A percentile compares a stretch with the other conserved stretches of the same genome.
These are phyloP conservation scores for Indicator indicator DNA, from an alignment of 2,113 vertebrate genomes.

Conservation along the genomic window DNA sequence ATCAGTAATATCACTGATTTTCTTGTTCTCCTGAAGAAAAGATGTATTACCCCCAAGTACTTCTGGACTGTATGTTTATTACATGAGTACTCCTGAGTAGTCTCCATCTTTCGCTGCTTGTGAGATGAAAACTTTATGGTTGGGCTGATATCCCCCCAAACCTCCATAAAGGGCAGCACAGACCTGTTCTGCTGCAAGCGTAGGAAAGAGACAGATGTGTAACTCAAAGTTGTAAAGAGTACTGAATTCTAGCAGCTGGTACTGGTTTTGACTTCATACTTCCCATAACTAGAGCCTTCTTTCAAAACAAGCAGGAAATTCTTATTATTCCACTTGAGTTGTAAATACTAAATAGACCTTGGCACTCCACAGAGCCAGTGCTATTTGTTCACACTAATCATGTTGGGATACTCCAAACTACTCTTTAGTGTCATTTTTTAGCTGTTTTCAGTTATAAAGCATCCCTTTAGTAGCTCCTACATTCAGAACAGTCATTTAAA, in stretches of 20 bases:
- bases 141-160: not conserved
- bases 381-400: not conserved
- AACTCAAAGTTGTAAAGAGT: not conserved
- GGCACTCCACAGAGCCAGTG: not conserved
- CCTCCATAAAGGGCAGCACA: not conserved
- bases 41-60: not conserved
- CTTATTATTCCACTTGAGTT: not conserved
- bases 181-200: not conserved
- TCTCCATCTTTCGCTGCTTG: not conserved
- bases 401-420: not conserved
- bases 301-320: not conserved
- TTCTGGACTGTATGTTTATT: not conserved
- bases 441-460: not conserved
- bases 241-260: not conserved
- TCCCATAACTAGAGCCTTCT: not conserved
- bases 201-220: not conserved
- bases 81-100: not conserved
- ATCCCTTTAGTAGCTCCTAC: not conserved
- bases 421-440: not conserved
- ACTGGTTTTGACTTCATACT: not conserved
- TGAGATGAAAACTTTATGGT: not conserved
- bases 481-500: not conserved
- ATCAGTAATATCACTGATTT: not conserved
- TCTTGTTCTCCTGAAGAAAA: not conserved
- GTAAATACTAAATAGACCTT: not conserved